Base-by-base conservation (phyloP, 1,140 invertebrate species). In the Meloidogyne hapla region DNA sequence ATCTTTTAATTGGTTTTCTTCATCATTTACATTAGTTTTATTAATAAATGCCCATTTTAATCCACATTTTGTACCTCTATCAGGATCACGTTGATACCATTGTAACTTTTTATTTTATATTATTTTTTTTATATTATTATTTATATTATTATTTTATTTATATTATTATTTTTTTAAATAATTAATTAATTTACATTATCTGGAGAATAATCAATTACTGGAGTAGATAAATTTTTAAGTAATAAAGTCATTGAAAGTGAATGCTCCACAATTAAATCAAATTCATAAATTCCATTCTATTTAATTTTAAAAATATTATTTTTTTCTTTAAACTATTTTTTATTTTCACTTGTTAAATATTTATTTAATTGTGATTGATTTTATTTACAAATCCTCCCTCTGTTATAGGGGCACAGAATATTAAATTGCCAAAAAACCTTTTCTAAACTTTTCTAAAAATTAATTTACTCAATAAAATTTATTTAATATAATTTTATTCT, bases 271-370 rank as follows among this genome's bases (percentile, higher is more conserved):
- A 63, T 45, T 64, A 83, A 69, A 13, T 82, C 74, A 63, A 83
- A 79, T 63, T 76, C 82, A 67, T 83, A 84, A n/a, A 84, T 75
- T 28, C 80, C 80, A 48, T 84, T 65, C 83, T 83, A 56, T 15
- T 8, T 18, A n/a, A 56, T n/a, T 56, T 15, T 15, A 12, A 12
- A 42, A 42, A 45, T 45, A 45, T n/a, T n/a, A n/a, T n/a, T n/a
- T n/a, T n/a, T n/a, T n/a, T n/a, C n/a, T n/a, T n/a, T n/a, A n/a
- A n/a, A n/a, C n/a, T n/a, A n/a, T n/a, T n/a, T n/a, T n/a, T n/a
- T n/a, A n/a, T n/a, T n/a, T n/a, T n/a, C n/a, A n/a, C n/a, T n/a
- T n/a, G n/a, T n/a, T n/a, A n/a, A n/a, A n/a, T n/a, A n/a, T n/a
- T n/a, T n/a, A n/a, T n/a, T n/a, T n/a, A n/a, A n/a, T n/a, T n/a